Evolutionary conservation across 2,888 invertebrate species (phyloP).

Genomic region (Trachelus tabidus): DNA sequence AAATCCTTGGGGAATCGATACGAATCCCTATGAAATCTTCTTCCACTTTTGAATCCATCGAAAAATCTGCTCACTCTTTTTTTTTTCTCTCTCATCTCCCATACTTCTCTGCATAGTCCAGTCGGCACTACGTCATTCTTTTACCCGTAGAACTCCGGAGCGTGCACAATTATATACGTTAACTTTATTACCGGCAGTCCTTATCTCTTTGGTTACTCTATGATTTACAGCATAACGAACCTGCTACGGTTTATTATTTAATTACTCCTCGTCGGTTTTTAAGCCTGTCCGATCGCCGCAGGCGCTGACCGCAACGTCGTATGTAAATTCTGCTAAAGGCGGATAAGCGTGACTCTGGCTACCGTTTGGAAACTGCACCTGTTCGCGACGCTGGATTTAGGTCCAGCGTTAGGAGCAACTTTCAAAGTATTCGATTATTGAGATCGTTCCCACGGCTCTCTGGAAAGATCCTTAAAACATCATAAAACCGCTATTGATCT

Average conservation of each 20-base stretch:
- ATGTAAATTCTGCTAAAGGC: neutral
- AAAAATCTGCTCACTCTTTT: no score
- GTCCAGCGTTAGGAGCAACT: neutral
- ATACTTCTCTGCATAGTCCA: neutral
- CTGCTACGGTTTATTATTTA: conserved; percentile 9
- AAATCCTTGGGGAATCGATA: neutral
- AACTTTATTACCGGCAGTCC: conserved; percentile 10
- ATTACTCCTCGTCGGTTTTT: conserved; percentile 6
- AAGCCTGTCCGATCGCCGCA: neutral
- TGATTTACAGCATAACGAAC: conserved; percentile 5
- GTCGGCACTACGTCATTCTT: neutral
- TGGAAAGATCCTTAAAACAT: neutral
- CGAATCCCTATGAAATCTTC: neutral
- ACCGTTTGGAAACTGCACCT: neutral
- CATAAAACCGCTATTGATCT: neutral
- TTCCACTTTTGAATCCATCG: no score
- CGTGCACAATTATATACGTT: neutral
- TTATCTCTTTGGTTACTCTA: conserved; percentile 9
- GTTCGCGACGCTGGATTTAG: neutral
- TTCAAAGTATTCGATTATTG: neutral
- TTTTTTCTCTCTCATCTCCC: neutral
- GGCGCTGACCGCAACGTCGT: neutral
- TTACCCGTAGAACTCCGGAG: neutral
- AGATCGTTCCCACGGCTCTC: neutral
- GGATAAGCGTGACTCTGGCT: neutral